Base-by-base conservation (phyloP, 2,113 vertebrate species). In the Petromus typicus region DNA sequence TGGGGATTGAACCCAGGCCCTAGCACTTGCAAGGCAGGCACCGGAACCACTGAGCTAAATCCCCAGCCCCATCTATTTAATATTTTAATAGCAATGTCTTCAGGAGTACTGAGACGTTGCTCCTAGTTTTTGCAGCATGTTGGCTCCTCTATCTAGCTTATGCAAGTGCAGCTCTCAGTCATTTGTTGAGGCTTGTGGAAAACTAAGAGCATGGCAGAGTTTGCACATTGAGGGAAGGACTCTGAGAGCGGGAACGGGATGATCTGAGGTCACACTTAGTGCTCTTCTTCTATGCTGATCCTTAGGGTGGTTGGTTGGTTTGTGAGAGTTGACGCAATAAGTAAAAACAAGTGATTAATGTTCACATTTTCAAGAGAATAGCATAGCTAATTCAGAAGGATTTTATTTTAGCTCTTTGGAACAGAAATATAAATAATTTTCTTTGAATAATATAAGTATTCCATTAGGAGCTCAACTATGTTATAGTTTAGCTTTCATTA, bases 401-500 rank as follows among this genome's bases (percentile, higher is more conserved):
- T 86, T 89, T 87, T 67, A 83, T 85, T 90, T 56, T 57, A 90
- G 63, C 54, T 84, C 27, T 64, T 95, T 90, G 78, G 27, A 82
- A 92, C 83, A 40, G 66, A 86, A 69, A 54, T 78, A 86, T 18
- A 86, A 13, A 64, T 85, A 63, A 23, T 73, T n/a, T 40, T 54
- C 45, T 54, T 64, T 64, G 34, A 71, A 45, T 83, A 40, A 40
- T 66, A 63, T 56, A 92, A 75, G 66, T 87, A 83, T 37, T 83
- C 4, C n/a, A 78, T 80, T 63, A 78, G 59, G 32, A 40, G 18
- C 23, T 81, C 48, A 71, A 71, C 45, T 48, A 51, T 88, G 40
- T 90, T 66, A 71, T 25, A 80, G 18, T 37, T 94, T 84, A 91
- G 64, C 37, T 89, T 95, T 45, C 30, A 64, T 0, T 87, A 43